phyloP scores from a whole-genome alignment of 2,797 vertebrate species.

The Ibycter americanus region DNA sequence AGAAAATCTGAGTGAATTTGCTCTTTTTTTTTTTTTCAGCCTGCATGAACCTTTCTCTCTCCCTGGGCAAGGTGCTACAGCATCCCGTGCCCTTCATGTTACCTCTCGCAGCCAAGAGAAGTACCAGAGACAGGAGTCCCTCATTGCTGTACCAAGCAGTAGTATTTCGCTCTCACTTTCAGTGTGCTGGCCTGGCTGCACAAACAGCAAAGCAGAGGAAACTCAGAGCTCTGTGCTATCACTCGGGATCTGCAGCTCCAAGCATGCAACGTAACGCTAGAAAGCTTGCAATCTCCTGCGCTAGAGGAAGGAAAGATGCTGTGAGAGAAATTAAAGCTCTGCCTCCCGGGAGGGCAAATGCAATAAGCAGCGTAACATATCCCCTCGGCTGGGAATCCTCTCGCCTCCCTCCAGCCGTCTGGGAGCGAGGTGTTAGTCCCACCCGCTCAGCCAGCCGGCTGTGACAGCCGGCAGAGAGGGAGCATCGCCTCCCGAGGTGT shows the following conservation, averaged over 20 bases:
- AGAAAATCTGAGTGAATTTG: neutral
- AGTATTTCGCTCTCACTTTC: neutral
- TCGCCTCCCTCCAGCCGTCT: rapidly evolving
- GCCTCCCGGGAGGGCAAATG: neutral
- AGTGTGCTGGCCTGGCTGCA: neutral
- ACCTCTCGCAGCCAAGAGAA: neutral
- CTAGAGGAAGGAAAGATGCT: neutral
- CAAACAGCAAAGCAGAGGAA: neutral
- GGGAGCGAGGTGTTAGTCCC: rapidly evolving
- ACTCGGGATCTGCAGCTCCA: neutral
- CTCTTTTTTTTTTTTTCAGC: neutral
- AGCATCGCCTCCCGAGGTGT: neutral
- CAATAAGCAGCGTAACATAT: rapidly evolving
- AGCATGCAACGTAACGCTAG: rapidly evolving
- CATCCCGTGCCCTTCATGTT: rapidly evolving
- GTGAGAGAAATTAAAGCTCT: neutral
- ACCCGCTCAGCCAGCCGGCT: rapidly evolving
- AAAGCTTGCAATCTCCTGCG: neutral
- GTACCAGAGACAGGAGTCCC: neutral
- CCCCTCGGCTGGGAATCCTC: neutral
- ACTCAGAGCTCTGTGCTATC: neutral
- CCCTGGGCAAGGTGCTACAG: neutral
- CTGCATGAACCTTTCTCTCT: neutral
- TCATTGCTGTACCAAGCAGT: no score
- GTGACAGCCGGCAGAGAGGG: neutral